These are phyloP conservation scores for Diarsia mendica DNA, from an alignment of 2,888 invertebrate genomes.

Conservation along the genomic window DNA sequence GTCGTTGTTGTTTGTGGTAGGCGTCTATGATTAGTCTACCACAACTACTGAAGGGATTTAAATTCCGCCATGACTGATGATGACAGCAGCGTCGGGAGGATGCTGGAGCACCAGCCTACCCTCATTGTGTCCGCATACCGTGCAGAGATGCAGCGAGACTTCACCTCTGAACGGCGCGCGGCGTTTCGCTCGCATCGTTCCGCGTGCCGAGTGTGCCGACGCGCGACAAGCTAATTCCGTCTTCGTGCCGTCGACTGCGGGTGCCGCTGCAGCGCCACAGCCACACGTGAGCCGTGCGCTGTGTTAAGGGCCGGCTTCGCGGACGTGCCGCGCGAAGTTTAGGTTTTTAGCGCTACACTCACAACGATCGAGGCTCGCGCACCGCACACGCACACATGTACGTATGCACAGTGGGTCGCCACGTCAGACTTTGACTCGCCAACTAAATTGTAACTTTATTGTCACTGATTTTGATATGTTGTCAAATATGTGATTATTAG, in stretches of 20 bases:
- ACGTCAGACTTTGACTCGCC: no score
- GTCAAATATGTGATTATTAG: no score
- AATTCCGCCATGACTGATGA: slow-evolving; percentile 4
- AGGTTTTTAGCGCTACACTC: no score
- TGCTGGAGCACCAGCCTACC: neutral
- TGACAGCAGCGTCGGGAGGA: neutral
- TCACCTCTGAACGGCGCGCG: neutral
- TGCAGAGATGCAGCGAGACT: neutral
- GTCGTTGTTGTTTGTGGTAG: neutral
- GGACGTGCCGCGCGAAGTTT: no score
- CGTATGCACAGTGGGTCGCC: no score
- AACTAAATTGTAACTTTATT: no score
- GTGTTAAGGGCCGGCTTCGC: no score
- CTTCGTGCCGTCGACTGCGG: neutral
- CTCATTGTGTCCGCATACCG: neutral
- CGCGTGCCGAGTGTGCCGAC: slow-evolving; percentile 38
- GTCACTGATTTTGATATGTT: no score
- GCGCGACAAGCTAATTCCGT: slow-evolving; percentile 29
- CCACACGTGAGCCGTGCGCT: neutral
- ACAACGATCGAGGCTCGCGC: no score
- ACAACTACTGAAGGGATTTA: neutral
- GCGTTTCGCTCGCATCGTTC: slow-evolving; percentile 20
- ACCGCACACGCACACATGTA: no score
- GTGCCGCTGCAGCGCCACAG: neutral
- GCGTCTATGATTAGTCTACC: neutral